Percentiles rank a stretch among this genome's conserved stretches.
Evolutionary conservation across 1,140 invertebrate species (phyloP).

Genomic region (Trichonephila clavata): DNA sequence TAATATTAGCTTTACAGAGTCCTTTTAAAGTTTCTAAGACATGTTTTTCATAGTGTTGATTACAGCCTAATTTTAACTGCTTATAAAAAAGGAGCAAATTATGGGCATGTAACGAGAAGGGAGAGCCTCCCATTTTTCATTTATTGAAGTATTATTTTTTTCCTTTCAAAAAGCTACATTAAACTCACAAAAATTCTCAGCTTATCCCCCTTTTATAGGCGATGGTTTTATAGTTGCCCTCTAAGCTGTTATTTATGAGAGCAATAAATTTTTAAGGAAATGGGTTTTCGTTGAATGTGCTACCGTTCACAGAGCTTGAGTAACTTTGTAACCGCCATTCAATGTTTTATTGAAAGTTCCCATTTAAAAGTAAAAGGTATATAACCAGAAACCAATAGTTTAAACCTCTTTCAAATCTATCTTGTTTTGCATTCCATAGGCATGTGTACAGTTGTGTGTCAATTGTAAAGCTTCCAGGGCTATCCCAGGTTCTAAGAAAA

Average conservation of each 20-base stretch:
- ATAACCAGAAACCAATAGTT: not conserved
- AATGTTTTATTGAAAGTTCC: slow-evolving; percentile 49
- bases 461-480: not conserved
- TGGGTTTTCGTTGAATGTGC: slow-evolving; percentile 43
- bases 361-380: not conserved
- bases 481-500: too few species aligned
- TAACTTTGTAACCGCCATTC: slow-evolving; percentile 44
- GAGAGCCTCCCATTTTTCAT: slow-evolving; percentile 4
- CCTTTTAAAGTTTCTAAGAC: not conserved
- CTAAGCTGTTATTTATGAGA: slow-evolving; percentile 60
- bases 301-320: not conserved
- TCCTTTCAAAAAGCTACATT: slow-evolving; percentile 41
- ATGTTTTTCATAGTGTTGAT: not conserved
- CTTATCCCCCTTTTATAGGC: slow-evolving; percentile 53
- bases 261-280: slow-evolving; percentile 64
- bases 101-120: not conserved
- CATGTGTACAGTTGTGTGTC: not conserved
- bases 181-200: slow-evolving; percentile 49
- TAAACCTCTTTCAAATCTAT: not conserved
- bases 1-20: not conserved
- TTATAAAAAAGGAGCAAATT: slow-evolving; percentile 6
- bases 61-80: not conserved
- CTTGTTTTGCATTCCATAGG: not conserved
- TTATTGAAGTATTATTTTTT: not conserved
- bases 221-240: slow-evolving; percentile 61